A percentile compares a stretch with the other conserved stretches of the same genome.
Evolutionary conservation across 1,140 invertebrate species (phyloP).

Genomic region (Scaptomyza montana): DNA sequence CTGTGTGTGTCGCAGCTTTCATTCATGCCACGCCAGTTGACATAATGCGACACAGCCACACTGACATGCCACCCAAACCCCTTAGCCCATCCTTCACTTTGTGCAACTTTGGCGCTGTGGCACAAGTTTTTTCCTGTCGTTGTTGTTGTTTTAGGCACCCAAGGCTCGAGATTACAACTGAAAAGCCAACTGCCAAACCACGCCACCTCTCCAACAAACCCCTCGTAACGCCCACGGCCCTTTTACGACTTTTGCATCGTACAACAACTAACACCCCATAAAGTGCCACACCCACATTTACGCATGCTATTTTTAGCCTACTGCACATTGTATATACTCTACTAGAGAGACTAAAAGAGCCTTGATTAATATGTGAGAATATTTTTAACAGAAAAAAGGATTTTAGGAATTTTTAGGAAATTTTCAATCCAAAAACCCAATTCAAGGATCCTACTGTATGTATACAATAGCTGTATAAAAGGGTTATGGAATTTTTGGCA

Average conservation of each 20-base stretch:
- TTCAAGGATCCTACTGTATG: too few relatives aligned
- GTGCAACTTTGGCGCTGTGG: slow-evolving; percentile 8
- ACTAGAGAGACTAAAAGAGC: not conserved
- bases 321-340: slow-evolving; percentile 7
- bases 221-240: slow-evolving; percentile 6
- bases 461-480: too few relatives aligned
- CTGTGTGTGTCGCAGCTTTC: slow-evolving; percentile 60
- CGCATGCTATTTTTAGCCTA: slow-evolving; percentile 39
- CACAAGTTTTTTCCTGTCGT: not conserved
- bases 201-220: not conserved
- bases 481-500: too few relatives aligned
- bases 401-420: too few relatives aligned
- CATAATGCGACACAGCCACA: slow-evolving; percentile 69
- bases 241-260: slow-evolving; percentile 20
- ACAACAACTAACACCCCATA: slow-evolving; percentile 14
- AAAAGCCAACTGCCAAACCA: slow-evolving; percentile 5
- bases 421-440: too few relatives aligned
- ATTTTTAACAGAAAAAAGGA: not conserved
- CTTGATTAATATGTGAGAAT: not conserved
- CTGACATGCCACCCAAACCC: slow-evolving; percentile 20
- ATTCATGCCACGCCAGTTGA: slow-evolving; percentile 72
- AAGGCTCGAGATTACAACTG: slow-evolving; percentile 4
- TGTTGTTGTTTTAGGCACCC: not conserved
- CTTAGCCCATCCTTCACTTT: slow-evolving; percentile 1
- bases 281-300: slow-evolving; percentile 10